Percentiles rank a stretch among this genome's conserved stretches.
Evolutionary conservation across 2,888 invertebrate species (phyloP).

Genomic region (Pristionchus exspectatus): DNA sequence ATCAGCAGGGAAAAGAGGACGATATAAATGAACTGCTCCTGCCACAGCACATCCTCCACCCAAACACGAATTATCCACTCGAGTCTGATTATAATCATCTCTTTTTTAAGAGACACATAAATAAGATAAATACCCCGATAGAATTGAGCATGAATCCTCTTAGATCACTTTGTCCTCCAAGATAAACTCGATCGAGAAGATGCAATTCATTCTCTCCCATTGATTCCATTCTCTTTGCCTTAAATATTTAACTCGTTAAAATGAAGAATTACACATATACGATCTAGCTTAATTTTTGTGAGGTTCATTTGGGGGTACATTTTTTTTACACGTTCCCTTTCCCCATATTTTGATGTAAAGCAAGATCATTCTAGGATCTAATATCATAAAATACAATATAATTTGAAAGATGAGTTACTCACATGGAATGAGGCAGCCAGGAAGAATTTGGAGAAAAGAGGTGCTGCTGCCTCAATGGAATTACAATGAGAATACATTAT

Average conservation of each 20-base stretch:
- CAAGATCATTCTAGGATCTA: no score
- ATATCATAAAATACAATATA: no score
- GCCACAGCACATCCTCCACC: conserved; percentile 88
- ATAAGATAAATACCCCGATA: conserved; percentile 66
- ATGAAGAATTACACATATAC: no score
- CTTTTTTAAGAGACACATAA: no score
- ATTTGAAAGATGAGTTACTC: background rate
- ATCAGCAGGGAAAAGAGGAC: conserved; percentile 85
- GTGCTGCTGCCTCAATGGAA: conserved; percentile 85
- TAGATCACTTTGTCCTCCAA: conserved; percentile 92
- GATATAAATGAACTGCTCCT: conserved; percentile 89
- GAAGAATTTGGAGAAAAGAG: conserved; percentile 82
- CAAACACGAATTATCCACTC: conserved; percentile 84
- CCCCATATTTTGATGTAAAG: background rate
- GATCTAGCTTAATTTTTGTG: background rate
- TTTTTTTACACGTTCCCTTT: no score
- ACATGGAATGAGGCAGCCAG: conserved; percentile 69
- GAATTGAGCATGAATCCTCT: conserved; percentile 88
- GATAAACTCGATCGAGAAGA: conserved; percentile 84
- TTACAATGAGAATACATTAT: background rate
- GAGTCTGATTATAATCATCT: conserved; percentile 82
- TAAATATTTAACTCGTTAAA: background rate
- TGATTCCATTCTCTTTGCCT: conserved; percentile 56
- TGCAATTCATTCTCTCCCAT: conserved; percentile 72
- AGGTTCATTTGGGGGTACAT: background rate